Evolutionary conservation across 2,797 vertebrate genomes (phyloP), one percentile per base, ranked within the genome.

Genomic region (Lemur catta): DNA sequence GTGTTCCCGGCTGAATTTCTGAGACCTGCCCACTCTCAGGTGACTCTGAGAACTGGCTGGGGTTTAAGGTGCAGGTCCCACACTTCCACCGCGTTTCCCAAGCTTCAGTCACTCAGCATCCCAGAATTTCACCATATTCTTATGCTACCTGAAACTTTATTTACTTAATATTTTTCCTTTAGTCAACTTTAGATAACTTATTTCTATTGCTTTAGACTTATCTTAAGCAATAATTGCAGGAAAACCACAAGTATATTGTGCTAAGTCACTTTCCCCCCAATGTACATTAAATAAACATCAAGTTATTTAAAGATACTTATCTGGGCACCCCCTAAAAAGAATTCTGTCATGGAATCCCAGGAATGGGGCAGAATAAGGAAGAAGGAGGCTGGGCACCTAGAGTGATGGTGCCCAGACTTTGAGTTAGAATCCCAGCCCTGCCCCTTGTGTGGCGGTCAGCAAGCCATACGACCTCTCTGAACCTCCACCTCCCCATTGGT

Each of bases 121-220:
- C 33, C 79, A 50, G 33, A 41, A 28, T 87, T 79, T n/a, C 28
- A 41, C 86, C 71, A 33, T 63, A 22, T 28, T 67, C 38, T 86
- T 84, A 35, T 84, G 86, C 91, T 72, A 89, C 84, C 78, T 88
- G 84, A 89, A 69, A 41, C 67, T 89, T 75, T 89, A 55, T 87
- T 94, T 93, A 84, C 71, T 95, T 95, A 84, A 35, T 87, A 63
- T 72, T 57, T 67, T 93, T 48, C 89, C 46, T 35, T 92, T 80
- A 95, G 87, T 94, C 86, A 87, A 95, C 96, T 96, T 97, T 81
- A 87, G 94, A 74, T 84, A 89, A 89, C 87, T 87, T 75, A 52
- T 55, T 92, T 92, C 50, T 91, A 30, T 90, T 95, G n/a, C 67
- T 94, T 95, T 84, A 84, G 86, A 71, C 59, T 95, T 95, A 93